Conservation (phyloP, 2,113 vertebrate genomes). For the Callaeas wilsoni region DNA sequence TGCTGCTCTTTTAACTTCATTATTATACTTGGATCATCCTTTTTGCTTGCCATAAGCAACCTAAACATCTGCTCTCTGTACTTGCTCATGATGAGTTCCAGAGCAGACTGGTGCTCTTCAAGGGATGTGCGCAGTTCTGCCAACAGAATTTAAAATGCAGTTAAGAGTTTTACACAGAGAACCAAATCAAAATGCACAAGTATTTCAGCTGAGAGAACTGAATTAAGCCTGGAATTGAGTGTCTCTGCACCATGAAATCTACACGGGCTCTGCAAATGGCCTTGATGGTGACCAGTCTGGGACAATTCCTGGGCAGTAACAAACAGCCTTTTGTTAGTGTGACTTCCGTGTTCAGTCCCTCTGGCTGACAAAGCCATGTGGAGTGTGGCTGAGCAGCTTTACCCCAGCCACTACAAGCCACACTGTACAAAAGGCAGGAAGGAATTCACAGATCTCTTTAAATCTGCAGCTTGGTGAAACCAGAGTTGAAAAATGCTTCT, state of each 20-base stretch:
- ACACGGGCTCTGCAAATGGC: neutral
- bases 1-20: constrained; percentile 94
- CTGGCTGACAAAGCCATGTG: neutral
- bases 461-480: neutral
- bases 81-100: constrained; percentile 98
- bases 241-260: neutral
- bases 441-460: neutral
- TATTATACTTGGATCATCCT: constrained; percentile 87
- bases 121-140: constrained; percentile 89
- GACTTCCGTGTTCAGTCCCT: neutral
- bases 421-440: neutral
- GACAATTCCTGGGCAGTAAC: neutral
- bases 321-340: neutral
- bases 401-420: neutral
- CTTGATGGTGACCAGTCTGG: neutral
- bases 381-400: neutral
- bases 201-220: neutral
- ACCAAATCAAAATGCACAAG: neutral
- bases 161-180: neutral
- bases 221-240: neutral
- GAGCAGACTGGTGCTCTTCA: constrained; percentile 95
- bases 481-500: neutral
- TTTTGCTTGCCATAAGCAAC: constrained; percentile 92
- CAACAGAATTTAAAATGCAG: neutral
- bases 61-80: constrained; percentile 96